Evolutionary conservation across 2,888 invertebrate species (phyloP), one percentile per base, ranked within the genome.

Genomic region (Hirudinaria manillensis): DNA sequence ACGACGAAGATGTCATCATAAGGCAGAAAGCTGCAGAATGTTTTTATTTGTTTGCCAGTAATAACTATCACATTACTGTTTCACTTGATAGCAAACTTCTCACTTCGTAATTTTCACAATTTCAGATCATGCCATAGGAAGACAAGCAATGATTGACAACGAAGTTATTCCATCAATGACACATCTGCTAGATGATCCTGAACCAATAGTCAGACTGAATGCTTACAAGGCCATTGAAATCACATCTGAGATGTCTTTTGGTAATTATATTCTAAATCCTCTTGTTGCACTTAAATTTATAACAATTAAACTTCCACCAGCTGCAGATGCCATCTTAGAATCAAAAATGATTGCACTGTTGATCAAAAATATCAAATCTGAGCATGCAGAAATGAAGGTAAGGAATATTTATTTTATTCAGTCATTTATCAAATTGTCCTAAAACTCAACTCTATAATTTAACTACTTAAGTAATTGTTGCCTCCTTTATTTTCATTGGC

Each of bases 371-470:
- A 79, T 85, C 16, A 79, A 80, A 75, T 78, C 77, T 70, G 85
- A 85, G 79, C 80, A 82, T 68, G 82, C 84, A 79, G 83, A 85
- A 80, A 85, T 85, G n/a, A 85, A 84, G 82, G 83, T 84, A 78
- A 76, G 72, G 36, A 36, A 36, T 32, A n/a, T 34, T n/a, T n/a
- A 21, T 29, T 10, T 53, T 13, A 75, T 27, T 74, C n/a, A 45
- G 36, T 70, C 13, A 16, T 29, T 21, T 2, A 6, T 16, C 53
- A 53, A 53, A 53, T 53, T 53, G 10, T 61, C 61, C 7, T 29
- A 61, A 29, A 24, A 61, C 0, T 61, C 3, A 29, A 53, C 21
- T 16, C 13, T 19, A 27, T 61, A 21, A 27, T 13, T 29, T n/a
- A 61, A n/a, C 61, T 27, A 61, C 45, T 45, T 45, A 16, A 45